Base-by-base conservation (phyloP, 2,113 vertebrate genomes). In the Cynocephalus volans region DNA sequence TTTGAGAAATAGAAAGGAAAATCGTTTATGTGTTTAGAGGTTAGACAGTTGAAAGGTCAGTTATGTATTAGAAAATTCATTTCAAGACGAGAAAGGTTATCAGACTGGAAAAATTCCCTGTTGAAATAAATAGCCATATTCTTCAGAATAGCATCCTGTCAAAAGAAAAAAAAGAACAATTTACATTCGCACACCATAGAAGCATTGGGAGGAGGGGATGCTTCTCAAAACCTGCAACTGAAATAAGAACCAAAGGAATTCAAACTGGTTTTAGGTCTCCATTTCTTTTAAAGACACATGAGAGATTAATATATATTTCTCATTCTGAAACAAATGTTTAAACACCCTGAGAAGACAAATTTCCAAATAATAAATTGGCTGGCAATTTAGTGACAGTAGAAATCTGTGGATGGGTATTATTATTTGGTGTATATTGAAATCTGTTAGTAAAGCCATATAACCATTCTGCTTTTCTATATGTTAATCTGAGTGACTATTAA, bases 1-100 rank as follows among this genome's bases (percentile, higher is more conserved):
- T 88, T 67, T 94, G 60, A 95, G 58, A 97, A 95, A 93, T 50
- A 82, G 73, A 94, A 97, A 73, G 60, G n/a, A 83, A 96, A 95
- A 83, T 13, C 96, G 69, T 93, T 96, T 92, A 79, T 48, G 26
- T 92, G 41, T 90, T 95, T 70, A 81, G 76, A 13, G 69, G 72
- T 94, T 80, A 97, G 70, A 94, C 6, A 88, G 87, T 77, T 90
- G 87, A 94, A 97, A 97, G 75, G 52, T 94, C 84, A 96, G 54
- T 80, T 87, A 80, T 95, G 54, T 95, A 92, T 90, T 58, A 90
- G 80, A 94, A 96, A 97, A 84, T 84, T 82, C 50, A 93, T 96
- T 96, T 94, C 36, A 88, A 96, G 67, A 76, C 87, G 67, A 76
- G 58, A 92, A 97, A 92, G 75, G 60, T 96, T 90, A 96, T 93